Percentiles rank a stretch among this genome's conserved stretches.
These are phyloP conservation scores for Dufourea novaeangliae DNA, from an alignment of 1,140 invertebrate species.

Conservation along the genomic window DNA sequence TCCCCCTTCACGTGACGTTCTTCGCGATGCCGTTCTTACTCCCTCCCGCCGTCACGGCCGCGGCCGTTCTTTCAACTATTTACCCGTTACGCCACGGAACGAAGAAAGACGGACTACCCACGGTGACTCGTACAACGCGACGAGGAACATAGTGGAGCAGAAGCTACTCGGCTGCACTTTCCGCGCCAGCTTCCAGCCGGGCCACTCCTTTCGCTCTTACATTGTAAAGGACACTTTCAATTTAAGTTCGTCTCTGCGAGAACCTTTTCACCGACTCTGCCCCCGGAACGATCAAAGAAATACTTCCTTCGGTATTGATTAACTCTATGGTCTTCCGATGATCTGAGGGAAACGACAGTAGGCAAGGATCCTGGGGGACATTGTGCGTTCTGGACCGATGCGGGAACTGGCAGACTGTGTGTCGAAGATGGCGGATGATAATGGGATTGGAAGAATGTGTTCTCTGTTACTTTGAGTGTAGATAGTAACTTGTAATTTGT, in stretches of 20 bases:
- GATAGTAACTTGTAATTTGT: no score
- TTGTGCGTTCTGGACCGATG: not conserved
- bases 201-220: conserved; percentile 25
- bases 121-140: not conserved
- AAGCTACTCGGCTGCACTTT: conserved; percentile 41
- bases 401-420: not conserved
- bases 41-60: conserved; percentile 8
- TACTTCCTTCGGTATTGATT: conserved; percentile 63
- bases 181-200: not conserved
- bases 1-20: conserved; percentile 54
- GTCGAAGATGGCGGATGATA: not conserved
- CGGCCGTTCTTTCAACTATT: conserved; percentile 62
- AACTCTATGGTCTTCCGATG: conserved; percentile 39
- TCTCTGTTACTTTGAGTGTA: no score
- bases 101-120: conserved; percentile 1
- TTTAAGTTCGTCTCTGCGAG: conserved; percentile 65
- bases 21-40: conserved; percentile 45
- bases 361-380: conserved; percentile 9
- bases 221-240: conserved; percentile 69
- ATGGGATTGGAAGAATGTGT: not conserved
- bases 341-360: not conserved
- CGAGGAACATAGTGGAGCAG: conserved; percentile 14
- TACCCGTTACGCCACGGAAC: conserved; percentile 59
- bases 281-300: conserved; percentile 61
- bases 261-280: conserved; percentile 54